Percentiles rank a stretch among this genome's conserved stretches.
Evolutionary conservation across 2,113 vertebrate genomes (phyloP).

Genomic region (Lophius piscatorius): DNA sequence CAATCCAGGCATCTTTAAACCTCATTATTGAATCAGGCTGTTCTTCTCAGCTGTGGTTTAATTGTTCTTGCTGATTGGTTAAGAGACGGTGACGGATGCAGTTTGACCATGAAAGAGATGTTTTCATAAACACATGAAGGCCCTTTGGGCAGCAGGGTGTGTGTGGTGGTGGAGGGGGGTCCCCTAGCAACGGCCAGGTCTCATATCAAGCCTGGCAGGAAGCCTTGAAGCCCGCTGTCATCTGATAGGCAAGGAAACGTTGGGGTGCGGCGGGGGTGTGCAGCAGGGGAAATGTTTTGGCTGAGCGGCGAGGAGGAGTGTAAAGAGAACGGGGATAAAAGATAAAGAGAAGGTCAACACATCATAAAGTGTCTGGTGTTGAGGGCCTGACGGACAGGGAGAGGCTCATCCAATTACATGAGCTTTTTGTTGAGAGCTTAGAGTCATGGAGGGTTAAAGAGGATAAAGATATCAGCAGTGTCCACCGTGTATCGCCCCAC

Average conservation of each 20-base stretch:
- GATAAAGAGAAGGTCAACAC: constrained; percentile 64
- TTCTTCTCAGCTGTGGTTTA: accelerated
- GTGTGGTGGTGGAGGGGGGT: constrained; percentile 29
- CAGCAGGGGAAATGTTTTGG: constrained; percentile 60
- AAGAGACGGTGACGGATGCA: constrained; percentile 21
- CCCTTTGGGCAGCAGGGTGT: constrained; percentile 34
- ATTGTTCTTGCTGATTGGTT: background rate
- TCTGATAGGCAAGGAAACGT: constrained; percentile 62
- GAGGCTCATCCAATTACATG: constrained; percentile 67
- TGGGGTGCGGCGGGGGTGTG: constrained; percentile 27
- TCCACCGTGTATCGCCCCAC: background rate
- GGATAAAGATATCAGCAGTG: constrained; percentile 50
- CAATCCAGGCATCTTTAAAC: no score
- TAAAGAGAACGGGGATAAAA: constrained; percentile 43
- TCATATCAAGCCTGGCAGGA: constrained; percentile 70
- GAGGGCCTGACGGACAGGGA: constrained; percentile 29
- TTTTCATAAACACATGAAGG: constrained; percentile 32
- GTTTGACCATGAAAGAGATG: constrained; percentile 26
- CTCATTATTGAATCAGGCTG: constrained; percentile 15
- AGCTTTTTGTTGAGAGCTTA: constrained; percentile 59
- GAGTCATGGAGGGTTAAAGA: constrained; percentile 38
- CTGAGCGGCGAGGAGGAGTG: constrained; percentile 28
- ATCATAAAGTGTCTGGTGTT: constrained; percentile 33
- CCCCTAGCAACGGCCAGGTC: constrained; percentile 64
- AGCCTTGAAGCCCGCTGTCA: constrained; percentile 67